A percentile compares a stretch with the other conserved stretches of the same genome.
Evolutionary conservation across 2,888 invertebrate genomes (phyloP).

Genomic region (Norana najaformis): DNA sequence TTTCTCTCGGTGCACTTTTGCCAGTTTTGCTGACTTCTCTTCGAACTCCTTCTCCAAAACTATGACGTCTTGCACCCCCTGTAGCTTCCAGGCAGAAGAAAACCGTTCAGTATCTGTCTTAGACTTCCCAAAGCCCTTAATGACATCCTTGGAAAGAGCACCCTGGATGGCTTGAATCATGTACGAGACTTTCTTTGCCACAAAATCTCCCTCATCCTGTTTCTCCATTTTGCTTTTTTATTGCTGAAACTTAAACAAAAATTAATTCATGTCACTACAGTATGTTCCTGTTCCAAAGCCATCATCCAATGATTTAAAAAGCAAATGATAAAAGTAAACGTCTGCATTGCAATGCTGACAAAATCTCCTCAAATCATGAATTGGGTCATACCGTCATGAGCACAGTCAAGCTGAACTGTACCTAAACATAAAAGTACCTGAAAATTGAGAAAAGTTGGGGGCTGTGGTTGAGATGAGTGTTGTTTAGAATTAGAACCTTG

Average conservation of each 20-base stretch:
- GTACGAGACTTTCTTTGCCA: slow-evolving; percentile 34
- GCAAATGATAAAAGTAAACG: background rate
- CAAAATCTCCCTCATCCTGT: slow-evolving; percentile 30
- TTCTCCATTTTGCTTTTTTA: slow-evolving; percentile 18
- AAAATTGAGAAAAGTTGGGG: no score
- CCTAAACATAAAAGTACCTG: no score
- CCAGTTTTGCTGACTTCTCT: slow-evolving; percentile 36
- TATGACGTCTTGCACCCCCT: slow-evolving; percentile 38
- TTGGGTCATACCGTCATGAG: no score
- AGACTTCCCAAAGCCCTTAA: slow-evolving; percentile 35
- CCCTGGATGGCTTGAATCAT: slow-evolving; percentile 42
- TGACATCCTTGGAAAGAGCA: slow-evolving; percentile 31
- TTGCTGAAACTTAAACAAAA: background rate
- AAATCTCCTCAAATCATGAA: no score
- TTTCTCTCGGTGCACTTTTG: slow-evolving; percentile 39
- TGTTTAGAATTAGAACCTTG: no score
- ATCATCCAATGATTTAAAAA: background rate
- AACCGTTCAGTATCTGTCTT: slow-evolving; percentile 37
- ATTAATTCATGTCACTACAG: background rate
- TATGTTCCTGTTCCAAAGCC: background rate
- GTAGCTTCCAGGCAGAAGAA: slow-evolving; percentile 33
- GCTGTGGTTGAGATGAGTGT: no score
- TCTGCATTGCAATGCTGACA: background rate
- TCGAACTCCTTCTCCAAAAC: slow-evolving; percentile 38
- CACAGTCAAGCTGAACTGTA: no score